These are phyloP conservation scores for Gymnoscopelus microlampas DNA, from an alignment of 2,797 vertebrate genomes.

Conservation along the genomic window DNA sequence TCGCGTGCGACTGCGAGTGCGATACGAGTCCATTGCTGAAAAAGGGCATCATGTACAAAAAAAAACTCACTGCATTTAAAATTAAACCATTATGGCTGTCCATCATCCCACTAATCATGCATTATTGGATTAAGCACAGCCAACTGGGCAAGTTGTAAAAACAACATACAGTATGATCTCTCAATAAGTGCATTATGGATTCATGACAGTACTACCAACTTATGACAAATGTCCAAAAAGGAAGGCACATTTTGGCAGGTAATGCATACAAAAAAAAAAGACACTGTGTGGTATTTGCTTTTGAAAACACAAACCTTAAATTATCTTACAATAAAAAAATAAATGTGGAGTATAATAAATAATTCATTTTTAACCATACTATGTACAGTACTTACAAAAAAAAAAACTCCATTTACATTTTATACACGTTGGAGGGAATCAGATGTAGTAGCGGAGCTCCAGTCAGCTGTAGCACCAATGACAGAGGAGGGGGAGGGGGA, in stretches of 20 bases:
- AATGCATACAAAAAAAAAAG: constrained; percentile 19
- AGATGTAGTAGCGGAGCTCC: constrained; percentile 36
- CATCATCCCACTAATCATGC: background rate
- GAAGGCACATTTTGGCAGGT: constrained; percentile 46
- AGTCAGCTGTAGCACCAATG: constrained; percentile 60
- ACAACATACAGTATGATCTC: constrained; percentile 8
- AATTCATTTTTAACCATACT: constrained; percentile 58
- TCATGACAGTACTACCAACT: constrained; percentile 1
- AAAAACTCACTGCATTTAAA: constrained; percentile 42
- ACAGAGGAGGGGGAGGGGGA: constrained; percentile 18
- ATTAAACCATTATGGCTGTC: background rate
- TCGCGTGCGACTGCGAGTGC: no score
- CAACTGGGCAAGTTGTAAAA: constrained; percentile 4
- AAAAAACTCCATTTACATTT: constrained; percentile 70
- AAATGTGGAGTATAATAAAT: constrained; percentile 80
- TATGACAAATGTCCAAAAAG: constrained; percentile 22
- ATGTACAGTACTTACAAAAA: constrained; percentile 79
- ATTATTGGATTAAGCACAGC: constrained; percentile 23
- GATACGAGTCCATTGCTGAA: background rate
- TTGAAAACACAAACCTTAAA: constrained; percentile 50
- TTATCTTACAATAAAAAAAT: constrained; percentile 75
- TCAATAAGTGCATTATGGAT: constrained; percentile 18
- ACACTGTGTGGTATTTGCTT: constrained; percentile 20
- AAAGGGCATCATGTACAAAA: constrained; percentile 8
- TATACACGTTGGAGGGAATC: constrained; percentile 58